These are phyloP conservation scores for Stenodera caucasica DNA, from an alignment of 2,888 invertebrate genomes.

Conservation along the genomic window DNA sequence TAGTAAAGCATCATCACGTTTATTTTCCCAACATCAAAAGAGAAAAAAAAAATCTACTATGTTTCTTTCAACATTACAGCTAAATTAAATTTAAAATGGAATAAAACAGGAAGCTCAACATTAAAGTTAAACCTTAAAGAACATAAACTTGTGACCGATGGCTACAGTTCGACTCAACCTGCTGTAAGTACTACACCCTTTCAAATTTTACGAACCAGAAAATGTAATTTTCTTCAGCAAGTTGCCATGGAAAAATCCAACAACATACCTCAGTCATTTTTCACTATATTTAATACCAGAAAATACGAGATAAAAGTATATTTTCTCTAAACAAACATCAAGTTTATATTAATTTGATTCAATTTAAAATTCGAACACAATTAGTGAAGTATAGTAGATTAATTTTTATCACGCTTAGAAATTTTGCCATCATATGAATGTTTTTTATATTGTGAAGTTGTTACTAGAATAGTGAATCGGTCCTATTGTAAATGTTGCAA, in stretches of 20 bases:
- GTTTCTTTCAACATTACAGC: not conserved
- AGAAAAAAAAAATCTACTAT: not conserved
- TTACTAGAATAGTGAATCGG: slow-evolving; percentile 3
- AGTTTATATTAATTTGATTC: too few species aligned
- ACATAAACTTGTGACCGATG: slow-evolving; percentile 21
- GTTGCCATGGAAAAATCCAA: slow-evolving; percentile 44
- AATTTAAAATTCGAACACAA: too few species aligned
- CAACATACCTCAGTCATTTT: slow-evolving; percentile 37
- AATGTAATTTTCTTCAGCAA: slow-evolving; percentile 48
- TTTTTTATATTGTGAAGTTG: not conserved
- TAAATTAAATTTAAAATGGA: slow-evolving; percentile 1
- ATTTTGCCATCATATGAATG: not conserved
- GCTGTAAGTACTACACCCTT: slow-evolving; percentile 38
- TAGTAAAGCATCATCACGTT: not conserved
- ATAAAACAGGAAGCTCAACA: not conserved
- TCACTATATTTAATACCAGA: not conserved
- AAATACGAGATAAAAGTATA: too few species aligned
- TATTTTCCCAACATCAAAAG: not conserved
- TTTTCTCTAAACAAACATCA: too few species aligned
- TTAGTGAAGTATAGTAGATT: too few species aligned
- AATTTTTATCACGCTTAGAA: too few species aligned
- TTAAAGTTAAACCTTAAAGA: slow-evolving; percentile 10
- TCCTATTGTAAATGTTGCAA: slow-evolving; percentile 8
- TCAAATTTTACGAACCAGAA: slow-evolving; percentile 49
- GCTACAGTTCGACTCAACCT: slow-evolving; percentile 14